These are phyloP conservation scores for Tragelaphus imberbis DNA, from an alignment of 2,113 vertebrate genomes.

Conservation along the genomic window DNA sequence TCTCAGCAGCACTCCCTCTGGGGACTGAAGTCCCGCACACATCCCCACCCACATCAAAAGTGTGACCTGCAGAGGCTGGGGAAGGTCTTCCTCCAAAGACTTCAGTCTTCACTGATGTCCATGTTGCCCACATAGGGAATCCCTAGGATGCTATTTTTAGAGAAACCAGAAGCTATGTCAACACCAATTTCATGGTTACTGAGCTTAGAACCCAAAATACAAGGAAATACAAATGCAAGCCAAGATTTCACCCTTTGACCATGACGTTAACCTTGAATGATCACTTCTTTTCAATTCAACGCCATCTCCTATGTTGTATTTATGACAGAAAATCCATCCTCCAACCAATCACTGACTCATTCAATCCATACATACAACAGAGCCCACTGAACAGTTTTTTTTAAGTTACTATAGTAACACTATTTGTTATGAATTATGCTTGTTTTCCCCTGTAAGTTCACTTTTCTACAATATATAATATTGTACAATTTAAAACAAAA, in stretches of 20 bases:
- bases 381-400: neutral
- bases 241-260: neutral
- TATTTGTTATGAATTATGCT: neutral
- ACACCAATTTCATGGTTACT: neutral
- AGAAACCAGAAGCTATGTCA: neutral
- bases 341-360: neutral
- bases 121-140: too few species aligned
- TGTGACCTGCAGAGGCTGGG: neutral
- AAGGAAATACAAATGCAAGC: neutral
- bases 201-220: neutral
- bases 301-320: neutral
- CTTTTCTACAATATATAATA: neutral
- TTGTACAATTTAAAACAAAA: neutral
- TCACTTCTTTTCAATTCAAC: neutral
- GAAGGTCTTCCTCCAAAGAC: neutral
- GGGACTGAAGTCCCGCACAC: too few species aligned
- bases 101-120: neutral
- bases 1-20: neutral
- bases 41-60: neutral
- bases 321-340: constrained; percentile 10
- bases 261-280: neutral
- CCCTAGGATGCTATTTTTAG: neutral
- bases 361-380: neutral
- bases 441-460: neutral
- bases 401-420: neutral